Conservation (phyloP, 2,113 vertebrate species). For the Oenanthe melanoleuca region DNA sequence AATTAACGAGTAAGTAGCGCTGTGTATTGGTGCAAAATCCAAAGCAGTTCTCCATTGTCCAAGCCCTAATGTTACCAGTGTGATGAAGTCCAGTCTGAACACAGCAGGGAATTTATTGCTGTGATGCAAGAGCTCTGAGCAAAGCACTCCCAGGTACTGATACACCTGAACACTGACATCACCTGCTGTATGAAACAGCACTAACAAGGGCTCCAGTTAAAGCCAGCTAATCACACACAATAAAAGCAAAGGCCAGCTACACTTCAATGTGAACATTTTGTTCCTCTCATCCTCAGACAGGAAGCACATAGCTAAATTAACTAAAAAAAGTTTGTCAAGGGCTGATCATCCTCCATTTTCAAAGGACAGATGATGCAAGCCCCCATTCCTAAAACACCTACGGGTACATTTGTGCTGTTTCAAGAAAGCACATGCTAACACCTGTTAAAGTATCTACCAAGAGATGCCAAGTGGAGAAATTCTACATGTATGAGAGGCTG, state of each 20-base stretch:
- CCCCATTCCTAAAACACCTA: background rate
- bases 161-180: conserved; percentile 24
- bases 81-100: background rate
- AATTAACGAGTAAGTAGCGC: background rate
- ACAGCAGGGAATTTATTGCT: background rate
- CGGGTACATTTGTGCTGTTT: background rate
- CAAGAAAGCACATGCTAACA: background rate
- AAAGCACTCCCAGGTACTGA: background rate
- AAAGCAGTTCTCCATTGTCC: background rate
- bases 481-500: background rate
- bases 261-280: background rate
- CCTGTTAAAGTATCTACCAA: conserved; percentile 7
- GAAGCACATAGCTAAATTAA: background rate
- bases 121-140: conserved; percentile 9
- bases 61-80: background rate
- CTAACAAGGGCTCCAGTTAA: background rate
- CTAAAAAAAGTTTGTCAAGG: background rate
- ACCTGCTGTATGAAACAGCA: background rate
- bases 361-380: background rate
- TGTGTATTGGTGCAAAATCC: background rate
- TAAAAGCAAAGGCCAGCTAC: background rate
- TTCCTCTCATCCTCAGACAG: background rate
- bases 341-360: background rate
- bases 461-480: conserved; percentile 13
- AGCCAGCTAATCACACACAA: background rate